A percentile compares a stretch with the other conserved stretches of the same genome.
phyloP scores from a whole-genome alignment of 2,797 vertebrate genomes.

The Typhlichthys eigenmanni region DNA sequence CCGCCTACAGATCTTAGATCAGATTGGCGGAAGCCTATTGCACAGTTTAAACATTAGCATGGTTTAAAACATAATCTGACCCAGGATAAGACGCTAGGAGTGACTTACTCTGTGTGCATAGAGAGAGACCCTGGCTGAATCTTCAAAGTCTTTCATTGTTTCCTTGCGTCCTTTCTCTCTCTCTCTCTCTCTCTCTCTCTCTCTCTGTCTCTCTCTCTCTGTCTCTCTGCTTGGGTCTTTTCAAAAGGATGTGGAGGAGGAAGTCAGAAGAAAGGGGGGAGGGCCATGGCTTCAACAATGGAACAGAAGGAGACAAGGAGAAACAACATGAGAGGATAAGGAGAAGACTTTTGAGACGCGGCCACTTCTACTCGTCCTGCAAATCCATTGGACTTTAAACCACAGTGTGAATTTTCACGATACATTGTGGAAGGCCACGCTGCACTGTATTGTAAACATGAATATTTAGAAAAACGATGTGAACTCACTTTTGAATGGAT shows the following conservation, averaged over 20 bases:
- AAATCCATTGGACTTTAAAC: conserved; percentile 12
- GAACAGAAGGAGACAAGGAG: conserved; percentile 31
- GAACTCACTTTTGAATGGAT: too few relatives aligned
- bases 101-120: conserved; percentile 34
- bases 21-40: conserved; percentile 44
- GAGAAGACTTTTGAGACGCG: conserved; percentile 4
- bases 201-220: too few relatives aligned
- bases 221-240: conserved; percentile 31
- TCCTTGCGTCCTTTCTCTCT: conserved; percentile 45
- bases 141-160: conserved; percentile 61
- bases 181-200: too few relatives aligned
- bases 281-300: conserved; percentile 26
- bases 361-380: conserved; percentile 8
- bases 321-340: conserved; percentile 32
- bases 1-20: conserved; percentile 58
- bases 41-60: conserved; percentile 47
- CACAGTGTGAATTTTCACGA: conserved; percentile 7
- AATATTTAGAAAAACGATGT: not conserved
- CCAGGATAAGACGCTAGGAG: conserved; percentile 53
- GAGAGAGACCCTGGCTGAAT: conserved; percentile 30
- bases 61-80: conserved; percentile 49
- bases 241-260: conserved; percentile 40
- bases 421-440: conserved; percentile 9
- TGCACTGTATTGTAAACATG: not conserved
- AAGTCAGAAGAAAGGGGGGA: conserved; percentile 24